Conservation (phyloP, 1,140 invertebrate species). For the Zaprionus inermis region DNA sequence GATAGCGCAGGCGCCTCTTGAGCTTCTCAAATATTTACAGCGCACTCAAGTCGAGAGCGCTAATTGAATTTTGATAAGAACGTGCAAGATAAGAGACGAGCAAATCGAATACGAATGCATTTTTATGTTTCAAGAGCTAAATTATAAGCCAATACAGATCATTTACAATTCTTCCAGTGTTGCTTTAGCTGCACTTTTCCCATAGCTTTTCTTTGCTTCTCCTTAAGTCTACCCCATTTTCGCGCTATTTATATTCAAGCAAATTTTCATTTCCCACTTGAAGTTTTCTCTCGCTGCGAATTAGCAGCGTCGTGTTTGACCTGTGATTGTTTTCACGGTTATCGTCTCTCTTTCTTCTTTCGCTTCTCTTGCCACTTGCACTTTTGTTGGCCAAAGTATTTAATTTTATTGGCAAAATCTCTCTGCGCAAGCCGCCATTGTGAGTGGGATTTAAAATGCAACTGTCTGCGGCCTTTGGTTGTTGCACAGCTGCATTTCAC, state of each 20-base stretch:
- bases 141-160: background rate
- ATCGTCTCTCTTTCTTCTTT: constrained; percentile 27
- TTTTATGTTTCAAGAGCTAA: background rate
- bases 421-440: background rate
- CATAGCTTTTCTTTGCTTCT: background rate
- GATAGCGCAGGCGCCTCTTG: constrained; percentile 30
- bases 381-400: constrained; percentile 35
- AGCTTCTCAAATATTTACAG: constrained; percentile 63
- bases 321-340: constrained; percentile 52
- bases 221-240: background rate
- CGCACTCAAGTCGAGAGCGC: constrained; percentile 18
- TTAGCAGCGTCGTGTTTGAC: constrained; percentile 69
- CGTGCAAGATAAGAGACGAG: constrained; percentile 29
- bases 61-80: constrained; percentile 50
- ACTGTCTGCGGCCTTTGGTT: background rate
- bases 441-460: constrained; percentile 11
- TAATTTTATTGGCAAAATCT: constrained; percentile 37
- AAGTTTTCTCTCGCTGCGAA: constrained; percentile 59
- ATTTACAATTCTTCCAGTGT: no score
- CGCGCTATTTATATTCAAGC: constrained; percentile 53
- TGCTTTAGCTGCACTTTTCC: no score
- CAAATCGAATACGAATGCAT: background rate
- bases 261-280: constrained; percentile 73
- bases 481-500: constrained; percentile 21
- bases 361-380: constrained; percentile 33